A percentile compares a stretch with the other conserved stretches of the same genome.
phyloP scores from a whole-genome alignment of 2,113 vertebrate genomes.

The Oreochromis aureus region DNA sequence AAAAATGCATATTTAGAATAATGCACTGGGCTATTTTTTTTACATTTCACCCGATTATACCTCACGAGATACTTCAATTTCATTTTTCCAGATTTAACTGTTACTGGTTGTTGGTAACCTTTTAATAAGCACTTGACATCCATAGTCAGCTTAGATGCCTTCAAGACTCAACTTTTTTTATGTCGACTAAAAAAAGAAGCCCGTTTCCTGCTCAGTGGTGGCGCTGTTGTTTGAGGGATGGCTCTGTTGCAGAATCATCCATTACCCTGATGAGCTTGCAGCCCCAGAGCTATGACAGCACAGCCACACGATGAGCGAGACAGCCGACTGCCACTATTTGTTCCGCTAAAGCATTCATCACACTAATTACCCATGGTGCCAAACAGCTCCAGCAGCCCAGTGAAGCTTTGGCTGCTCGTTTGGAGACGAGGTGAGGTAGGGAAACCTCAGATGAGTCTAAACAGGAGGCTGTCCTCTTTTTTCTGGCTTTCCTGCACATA shows the following conservation, averaged over 20 bases:
- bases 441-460: slow-evolving; percentile 87
- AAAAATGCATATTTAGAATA: neutral
- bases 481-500: slow-evolving; percentile 77
- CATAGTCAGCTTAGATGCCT: neutral
- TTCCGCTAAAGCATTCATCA: slow-evolving; percentile 86
- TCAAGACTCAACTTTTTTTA: neutral
- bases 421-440: slow-evolving; percentile 78
- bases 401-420: slow-evolving; percentile 77
- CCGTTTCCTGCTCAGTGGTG: neutral
- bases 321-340: slow-evolving; percentile 71
- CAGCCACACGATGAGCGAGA: slow-evolving; percentile 73
- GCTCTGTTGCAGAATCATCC: slow-evolving; percentile 67
- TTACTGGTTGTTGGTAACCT: neutral
- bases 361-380: slow-evolving; percentile 83
- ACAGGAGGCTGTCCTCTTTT: slow-evolving; percentile 71
- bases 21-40: neutral
- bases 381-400: slow-evolving; percentile 76
- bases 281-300: slow-evolving; percentile 61
- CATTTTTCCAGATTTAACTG: neutral
- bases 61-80: neutral
- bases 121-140: slow-evolving; percentile 40
- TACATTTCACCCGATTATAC: neutral
- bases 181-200: neutral
- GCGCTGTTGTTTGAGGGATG: slow-evolving; percentile 70
- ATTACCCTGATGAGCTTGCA: slow-evolving; percentile 79